phyloP scores from a whole-genome alignment of 2,888 invertebrate genomes.

The Noctua janthe region DNA sequence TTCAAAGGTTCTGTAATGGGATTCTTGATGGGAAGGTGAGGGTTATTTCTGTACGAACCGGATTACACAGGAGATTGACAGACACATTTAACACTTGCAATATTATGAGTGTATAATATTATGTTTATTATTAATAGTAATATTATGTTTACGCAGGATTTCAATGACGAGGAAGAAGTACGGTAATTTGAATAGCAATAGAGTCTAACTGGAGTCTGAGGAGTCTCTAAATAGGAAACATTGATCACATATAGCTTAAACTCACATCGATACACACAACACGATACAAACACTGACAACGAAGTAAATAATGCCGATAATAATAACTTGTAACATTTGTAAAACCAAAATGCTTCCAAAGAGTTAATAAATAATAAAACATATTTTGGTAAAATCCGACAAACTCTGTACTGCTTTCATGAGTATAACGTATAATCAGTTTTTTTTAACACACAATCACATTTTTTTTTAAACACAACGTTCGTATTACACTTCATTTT shows the following conservation, averaged over 20 bases:
- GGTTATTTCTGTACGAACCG: not conserved
- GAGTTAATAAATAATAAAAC: too few relatives aligned
- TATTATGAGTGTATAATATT: too few relatives aligned
- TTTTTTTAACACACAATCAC: not conserved
- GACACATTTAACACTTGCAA: not conserved
- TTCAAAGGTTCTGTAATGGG: too few relatives aligned
- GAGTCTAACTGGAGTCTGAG: too few relatives aligned
- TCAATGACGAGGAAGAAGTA: not conserved
- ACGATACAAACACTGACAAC: not conserved
- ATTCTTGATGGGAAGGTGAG: too few relatives aligned
- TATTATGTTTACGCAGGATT: not conserved
- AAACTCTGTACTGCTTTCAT: constrained; percentile 32
- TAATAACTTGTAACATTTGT: not conserved
- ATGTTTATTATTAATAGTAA: too few relatives aligned
- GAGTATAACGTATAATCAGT: constrained; percentile 8
- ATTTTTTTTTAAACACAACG: not conserved
- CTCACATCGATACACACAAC: not conserved
- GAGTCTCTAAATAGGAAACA: constrained; percentile 31
- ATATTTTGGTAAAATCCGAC: not conserved
- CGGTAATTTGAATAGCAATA: not conserved
- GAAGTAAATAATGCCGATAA: not conserved
- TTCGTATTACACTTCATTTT: not conserved
- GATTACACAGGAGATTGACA: not conserved
- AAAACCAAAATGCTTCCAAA: not conserved
- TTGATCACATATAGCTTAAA: constrained; percentile 5